A percentile compares a stretch with the other conserved stretches of the same genome.
These are phyloP conservation scores for Gorsachius goisagi DNA, from an alignment of 2,113 vertebrate genomes.

Conservation along the genomic window DNA sequence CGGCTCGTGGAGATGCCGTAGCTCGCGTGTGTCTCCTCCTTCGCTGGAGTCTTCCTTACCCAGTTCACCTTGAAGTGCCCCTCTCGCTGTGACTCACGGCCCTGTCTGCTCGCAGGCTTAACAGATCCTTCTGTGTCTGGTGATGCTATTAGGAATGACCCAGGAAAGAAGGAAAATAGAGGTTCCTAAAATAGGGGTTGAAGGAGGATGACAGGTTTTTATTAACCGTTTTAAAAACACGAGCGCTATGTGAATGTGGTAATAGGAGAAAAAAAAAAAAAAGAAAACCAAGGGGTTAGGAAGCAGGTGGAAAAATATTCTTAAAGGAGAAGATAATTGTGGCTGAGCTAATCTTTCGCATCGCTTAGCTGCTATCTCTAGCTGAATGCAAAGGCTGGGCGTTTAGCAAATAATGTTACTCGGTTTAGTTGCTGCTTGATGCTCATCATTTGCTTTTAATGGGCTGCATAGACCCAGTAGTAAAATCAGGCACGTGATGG, in stretches of 20 bases:
- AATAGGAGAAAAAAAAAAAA: neutral
- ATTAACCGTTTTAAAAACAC: neutral
- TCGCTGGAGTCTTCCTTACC: neutral
- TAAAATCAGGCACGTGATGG: neutral
- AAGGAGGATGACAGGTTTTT: neutral
- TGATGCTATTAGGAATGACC: constrained; percentile 9
- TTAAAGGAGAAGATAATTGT: neutral
- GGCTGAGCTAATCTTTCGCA: neutral
- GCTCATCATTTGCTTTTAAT: accelerated
- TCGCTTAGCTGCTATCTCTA: neutral
- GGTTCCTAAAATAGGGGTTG: neutral
- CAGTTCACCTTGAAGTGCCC: constrained; percentile 2
- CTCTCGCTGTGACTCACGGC: neutral
- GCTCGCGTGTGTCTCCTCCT: neutral
- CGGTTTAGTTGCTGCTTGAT: neutral
- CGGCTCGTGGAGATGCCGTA: neutral
- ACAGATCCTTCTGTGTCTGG: neutral
- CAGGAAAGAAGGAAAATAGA: neutral
- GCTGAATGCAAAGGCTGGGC: neutral
- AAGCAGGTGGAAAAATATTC: neutral
- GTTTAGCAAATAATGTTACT: neutral
- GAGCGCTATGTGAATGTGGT: neutral
- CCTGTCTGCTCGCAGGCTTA: neutral
- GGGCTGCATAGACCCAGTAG: neutral
- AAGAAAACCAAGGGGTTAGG: neutral